A percentile compares a stretch with the other conserved stretches of the same genome.
phyloP scores from a whole-genome alignment of 2,797 vertebrate species.

The Muscicapa striata region DNA sequence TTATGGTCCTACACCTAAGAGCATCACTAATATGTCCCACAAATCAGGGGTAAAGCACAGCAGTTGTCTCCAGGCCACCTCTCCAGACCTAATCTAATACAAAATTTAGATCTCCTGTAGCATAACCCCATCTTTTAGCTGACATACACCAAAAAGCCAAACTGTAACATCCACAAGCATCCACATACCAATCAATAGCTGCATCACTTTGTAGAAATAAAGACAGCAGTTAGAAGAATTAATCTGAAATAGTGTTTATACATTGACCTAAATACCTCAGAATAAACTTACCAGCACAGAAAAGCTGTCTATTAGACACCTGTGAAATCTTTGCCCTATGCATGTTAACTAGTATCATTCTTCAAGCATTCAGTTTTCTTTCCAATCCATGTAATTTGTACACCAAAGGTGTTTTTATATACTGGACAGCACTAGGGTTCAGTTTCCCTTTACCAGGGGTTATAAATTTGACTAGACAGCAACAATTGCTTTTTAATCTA shows the following conservation, averaged over 20 bases:
- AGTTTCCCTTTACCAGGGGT: constrained; percentile 60
- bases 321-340: not conserved
- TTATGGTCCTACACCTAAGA: not conserved
- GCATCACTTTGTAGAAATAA: not conserved
- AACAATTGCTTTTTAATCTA: constrained; percentile 84
- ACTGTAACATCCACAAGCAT: not conserved
- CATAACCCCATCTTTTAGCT: not conserved
- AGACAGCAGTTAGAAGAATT: not conserved
- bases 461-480: constrained; percentile 79
- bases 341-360: not conserved
- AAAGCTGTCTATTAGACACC: not conserved
- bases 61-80: not conserved
- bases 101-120: not conserved
- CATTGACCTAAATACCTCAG: not conserved
- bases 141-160: not conserved
- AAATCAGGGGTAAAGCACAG: not conserved
- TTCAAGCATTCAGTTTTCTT: constrained; percentile 35
- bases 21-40: not conserved
- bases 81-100: not conserved
- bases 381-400: constrained; percentile 48
- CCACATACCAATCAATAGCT: not conserved
- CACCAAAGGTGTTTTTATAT: constrained; percentile 61
- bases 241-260: not conserved
- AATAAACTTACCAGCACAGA: not conserved
- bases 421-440: constrained; percentile 67